Percentiles rank a stretch among this genome's conserved stretches.
These are phyloP conservation scores for Xanthia icteritia DNA, from an alignment of 2,888 invertebrate species.

Conservation along the genomic window DNA sequence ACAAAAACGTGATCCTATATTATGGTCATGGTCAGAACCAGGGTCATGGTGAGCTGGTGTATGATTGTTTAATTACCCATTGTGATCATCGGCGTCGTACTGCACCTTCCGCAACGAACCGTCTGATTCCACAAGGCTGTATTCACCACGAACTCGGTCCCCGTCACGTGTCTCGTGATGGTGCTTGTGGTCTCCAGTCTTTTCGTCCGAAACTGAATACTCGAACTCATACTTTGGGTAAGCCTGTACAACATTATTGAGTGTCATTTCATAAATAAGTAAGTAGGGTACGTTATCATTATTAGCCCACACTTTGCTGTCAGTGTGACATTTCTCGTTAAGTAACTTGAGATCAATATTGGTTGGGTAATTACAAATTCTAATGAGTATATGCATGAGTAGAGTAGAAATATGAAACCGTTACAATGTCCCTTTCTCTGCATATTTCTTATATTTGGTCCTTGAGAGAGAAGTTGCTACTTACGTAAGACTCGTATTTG, in stretches of 20 bases:
- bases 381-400: slow-evolving; percentile 50
- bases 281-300: slow-evolving; percentile 32
- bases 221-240: slow-evolving; percentile 91
- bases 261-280: slow-evolving; percentile 6
- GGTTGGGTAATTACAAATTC: slow-evolving; percentile 63
- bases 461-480: slow-evolving; percentile 67
- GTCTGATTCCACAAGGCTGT: slow-evolving; percentile 90
- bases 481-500: slow-evolving; percentile 81
- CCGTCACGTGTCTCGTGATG: slow-evolving; percentile 90
- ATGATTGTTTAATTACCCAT: slow-evolving; percentile 82
- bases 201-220: slow-evolving; percentile 90
- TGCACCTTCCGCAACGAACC: slow-evolving; percentile 90
- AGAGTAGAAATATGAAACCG: slow-evolving; percentile 53
- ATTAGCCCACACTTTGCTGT: slow-evolving; percentile 45
- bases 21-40: slow-evolving; percentile 49
- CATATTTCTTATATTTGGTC: slow-evolving; percentile 49
- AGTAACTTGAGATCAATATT: slow-evolving; percentile 49
- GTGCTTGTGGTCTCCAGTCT: slow-evolving; percentile 90
- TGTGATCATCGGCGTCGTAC: slow-evolving; percentile 90
- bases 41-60: slow-evolving; percentile 48
- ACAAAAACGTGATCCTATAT: slow-evolving; percentile 54
- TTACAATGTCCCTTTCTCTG: slow-evolving; percentile 62
- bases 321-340: slow-evolving; percentile 49
- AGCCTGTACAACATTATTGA: slow-evolving; percentile 71
- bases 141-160: slow-evolving; percentile 90